Evolutionary conservation across 2,797 vertebrate species (phyloP).

Genomic region (Pseudochromis fuscus): DNA sequence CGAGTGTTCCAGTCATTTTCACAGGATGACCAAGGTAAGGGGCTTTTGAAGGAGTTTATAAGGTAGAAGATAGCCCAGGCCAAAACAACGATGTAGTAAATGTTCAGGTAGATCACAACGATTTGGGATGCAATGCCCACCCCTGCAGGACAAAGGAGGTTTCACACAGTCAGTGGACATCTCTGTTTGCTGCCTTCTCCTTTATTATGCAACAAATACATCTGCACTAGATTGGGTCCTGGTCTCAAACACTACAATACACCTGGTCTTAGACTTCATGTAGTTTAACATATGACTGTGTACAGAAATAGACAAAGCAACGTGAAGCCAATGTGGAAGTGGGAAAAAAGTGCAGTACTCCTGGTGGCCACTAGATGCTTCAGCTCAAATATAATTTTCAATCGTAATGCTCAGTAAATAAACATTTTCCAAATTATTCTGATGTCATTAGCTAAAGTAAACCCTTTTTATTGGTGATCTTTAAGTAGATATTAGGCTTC

Average conservation of each 20-base stretch:
- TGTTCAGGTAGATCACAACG: slow-evolving; percentile 89
- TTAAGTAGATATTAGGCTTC: too few relatives aligned
- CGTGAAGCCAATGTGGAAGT: too few relatives aligned
- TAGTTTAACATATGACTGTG: too few relatives aligned
- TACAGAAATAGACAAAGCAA: too few relatives aligned
- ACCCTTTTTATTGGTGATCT: too few relatives aligned
- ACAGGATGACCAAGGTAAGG: slow-evolving; percentile 92
- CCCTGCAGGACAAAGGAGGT: slow-evolving; percentile 79
- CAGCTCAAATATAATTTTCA: too few relatives aligned
- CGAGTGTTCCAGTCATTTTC: slow-evolving; percentile 92
- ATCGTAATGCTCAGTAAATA: too few relatives aligned
- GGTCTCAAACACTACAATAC: neutral
- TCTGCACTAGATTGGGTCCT: neutral
- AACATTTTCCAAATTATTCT: too few relatives aligned
- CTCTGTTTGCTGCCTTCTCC: neutral
- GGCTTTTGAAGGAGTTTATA: slow-evolving; percentile 86
- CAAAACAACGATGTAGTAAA: slow-evolving; percentile 93
- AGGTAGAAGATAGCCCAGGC: slow-evolving; percentile 94
- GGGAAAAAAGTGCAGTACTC: too few relatives aligned
- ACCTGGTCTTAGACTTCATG: neutral
- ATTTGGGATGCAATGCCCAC: slow-evolving; percentile 91
- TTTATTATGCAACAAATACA: slow-evolving; percentile 3
- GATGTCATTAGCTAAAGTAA: too few relatives aligned
- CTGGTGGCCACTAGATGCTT: too few relatives aligned
- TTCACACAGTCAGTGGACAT: neutral